These are phyloP conservation scores for Timema podura DNA, from an alignment of 2,888 invertebrate genomes.

Conservation along the genomic window DNA sequence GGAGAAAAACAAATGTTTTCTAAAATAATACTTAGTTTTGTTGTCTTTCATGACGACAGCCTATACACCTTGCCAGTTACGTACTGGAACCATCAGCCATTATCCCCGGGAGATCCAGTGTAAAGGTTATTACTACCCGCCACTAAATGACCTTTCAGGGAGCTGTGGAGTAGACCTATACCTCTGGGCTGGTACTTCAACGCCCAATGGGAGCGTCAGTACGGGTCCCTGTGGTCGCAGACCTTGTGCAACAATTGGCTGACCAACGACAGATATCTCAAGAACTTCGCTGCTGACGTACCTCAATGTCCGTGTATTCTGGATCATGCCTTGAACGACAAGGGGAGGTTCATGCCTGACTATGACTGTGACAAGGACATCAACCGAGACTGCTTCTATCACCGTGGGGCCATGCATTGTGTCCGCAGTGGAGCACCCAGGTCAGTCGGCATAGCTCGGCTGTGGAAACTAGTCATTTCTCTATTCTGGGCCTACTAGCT, in stretches of 20 bases:
- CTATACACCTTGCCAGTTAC: no score
- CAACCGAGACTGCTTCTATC: constrained; percentile 82
- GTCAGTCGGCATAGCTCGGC: constrained; percentile 52
- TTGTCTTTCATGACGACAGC: no score
- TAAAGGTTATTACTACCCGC: no score
- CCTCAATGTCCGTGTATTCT: constrained; percentile 86
- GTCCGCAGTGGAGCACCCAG: constrained; percentile 86
- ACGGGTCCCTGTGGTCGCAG: constrained; percentile 79
- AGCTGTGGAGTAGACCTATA: constrained; percentile 88
- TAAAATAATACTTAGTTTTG: no score
- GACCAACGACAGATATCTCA: constrained; percentile 71
- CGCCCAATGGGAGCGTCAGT: constrained; percentile 78
- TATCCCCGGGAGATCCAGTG: no score
- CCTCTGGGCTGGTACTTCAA: constrained; percentile 91
- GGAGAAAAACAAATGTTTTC: no score
- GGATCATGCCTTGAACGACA: constrained; percentile 85
- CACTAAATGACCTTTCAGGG: constrained; percentile 40
- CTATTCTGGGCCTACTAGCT: no score
- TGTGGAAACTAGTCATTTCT: not conserved
- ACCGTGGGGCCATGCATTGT: constrained; percentile 88
- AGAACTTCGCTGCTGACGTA: constrained; percentile 80
- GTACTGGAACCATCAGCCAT: no score
- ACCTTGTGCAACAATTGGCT: constrained; percentile 88
- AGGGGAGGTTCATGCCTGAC: constrained; percentile 89
- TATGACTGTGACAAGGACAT: constrained; percentile 87